These are phyloP conservation scores for Coecobrya sp. DNA, from an alignment of 2,888 invertebrate species.

Conservation along the genomic window DNA sequence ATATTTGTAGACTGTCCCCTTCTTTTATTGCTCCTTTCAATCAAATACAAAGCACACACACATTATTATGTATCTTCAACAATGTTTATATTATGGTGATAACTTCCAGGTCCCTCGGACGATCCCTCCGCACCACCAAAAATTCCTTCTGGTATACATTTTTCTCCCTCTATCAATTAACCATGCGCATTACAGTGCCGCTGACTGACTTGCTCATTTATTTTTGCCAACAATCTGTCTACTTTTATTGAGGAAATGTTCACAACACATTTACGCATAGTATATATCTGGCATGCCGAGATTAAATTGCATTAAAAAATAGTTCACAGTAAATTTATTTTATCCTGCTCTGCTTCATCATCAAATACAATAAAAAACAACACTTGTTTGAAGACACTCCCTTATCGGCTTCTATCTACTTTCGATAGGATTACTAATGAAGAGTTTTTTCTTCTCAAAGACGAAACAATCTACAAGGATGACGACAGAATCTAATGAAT, in stretches of 20 bases:
- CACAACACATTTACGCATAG: neutral
- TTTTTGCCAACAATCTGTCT: neutral
- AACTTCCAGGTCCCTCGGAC: constrained; percentile 83
- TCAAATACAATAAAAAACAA: neutral
- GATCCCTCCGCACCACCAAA: constrained; percentile 85
- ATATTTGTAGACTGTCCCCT: constrained; percentile 52
- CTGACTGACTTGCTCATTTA: neutral
- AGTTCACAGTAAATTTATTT: neutral
- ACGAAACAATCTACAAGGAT: neutral
- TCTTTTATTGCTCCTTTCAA: constrained; percentile 61
- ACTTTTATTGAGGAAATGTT: neutral
- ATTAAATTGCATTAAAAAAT: neutral
- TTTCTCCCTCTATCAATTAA: neutral
- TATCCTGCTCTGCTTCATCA: neutral
- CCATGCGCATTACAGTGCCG: neutral
- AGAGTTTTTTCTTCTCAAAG: constrained; percentile 6
- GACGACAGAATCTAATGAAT: constrained; percentile 21
- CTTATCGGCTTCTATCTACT: constrained; percentile 3
- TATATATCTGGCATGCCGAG: neutral
- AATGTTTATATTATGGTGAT: constrained; percentile 20
- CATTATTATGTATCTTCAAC: neutral
- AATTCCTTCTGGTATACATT: constrained; percentile 83
- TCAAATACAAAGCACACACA: constrained; percentile 15
- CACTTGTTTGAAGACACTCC: constrained; percentile 25
- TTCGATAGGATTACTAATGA: constrained; percentile 35